Percentiles rank a stretch among this genome's conserved stretches.
Conservation (phyloP, 2,113 vertebrate species). For the Hyaena hyaena region DNA sequence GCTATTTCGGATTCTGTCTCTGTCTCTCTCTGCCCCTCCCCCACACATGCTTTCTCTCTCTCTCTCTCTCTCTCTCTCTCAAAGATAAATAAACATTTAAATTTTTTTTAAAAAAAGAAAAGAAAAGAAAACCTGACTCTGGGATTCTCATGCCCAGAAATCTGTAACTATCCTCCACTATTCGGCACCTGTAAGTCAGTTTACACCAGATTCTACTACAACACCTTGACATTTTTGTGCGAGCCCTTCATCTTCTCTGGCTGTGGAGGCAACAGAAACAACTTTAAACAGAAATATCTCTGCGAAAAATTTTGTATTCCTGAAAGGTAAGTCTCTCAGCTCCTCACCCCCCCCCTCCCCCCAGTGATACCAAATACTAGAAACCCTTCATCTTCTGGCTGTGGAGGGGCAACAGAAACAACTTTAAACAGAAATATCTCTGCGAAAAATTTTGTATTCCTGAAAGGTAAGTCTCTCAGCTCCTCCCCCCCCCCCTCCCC, state of each 20-base stretch:
- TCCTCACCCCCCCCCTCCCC: not conserved
- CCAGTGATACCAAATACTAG: not conserved
- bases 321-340: slow-evolving; percentile 35
- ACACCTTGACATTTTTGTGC: not conserved
- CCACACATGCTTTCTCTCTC: no score
- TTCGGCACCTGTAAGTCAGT: rapidly evolving
- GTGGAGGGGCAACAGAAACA: slow-evolving; percentile 76
- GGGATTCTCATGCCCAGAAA: not conserved
- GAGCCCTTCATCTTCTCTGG: slow-evolving; percentile 72
- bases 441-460: slow-evolving; percentile 16
- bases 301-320: slow-evolving; percentile 16
- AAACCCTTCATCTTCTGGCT: slow-evolving; percentile 69
- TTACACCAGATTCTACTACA: slow-evolving; percentile 65
- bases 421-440: slow-evolving; percentile 37
- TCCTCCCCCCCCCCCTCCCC: not conserved
- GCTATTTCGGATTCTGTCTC: no score
- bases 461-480: slow-evolving; percentile 35
- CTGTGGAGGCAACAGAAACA: slow-evolving; percentile 54
- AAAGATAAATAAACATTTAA: no score
- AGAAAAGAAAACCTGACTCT: not conserved
- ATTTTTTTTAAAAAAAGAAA: no score
- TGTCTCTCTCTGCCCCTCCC: no score
- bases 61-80: no score
- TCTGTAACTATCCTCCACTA: slow-evolving; percentile 53
- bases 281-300: slow-evolving; percentile 37